Evolutionary conservation across 2,113 vertebrate species (phyloP).

Genomic region (Mirounga angustirostris): DNA sequence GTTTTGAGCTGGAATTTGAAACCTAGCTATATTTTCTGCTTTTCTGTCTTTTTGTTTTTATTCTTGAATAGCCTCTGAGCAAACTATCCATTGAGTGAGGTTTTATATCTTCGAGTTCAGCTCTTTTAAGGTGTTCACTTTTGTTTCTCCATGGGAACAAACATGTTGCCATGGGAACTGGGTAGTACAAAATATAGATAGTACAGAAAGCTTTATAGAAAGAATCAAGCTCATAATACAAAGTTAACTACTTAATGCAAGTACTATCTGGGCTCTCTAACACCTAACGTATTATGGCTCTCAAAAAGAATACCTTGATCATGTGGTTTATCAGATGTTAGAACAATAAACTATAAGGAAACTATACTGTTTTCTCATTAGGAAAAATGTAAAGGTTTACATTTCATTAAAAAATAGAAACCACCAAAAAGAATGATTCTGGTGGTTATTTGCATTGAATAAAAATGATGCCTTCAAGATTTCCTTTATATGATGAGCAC

Average conservation of each 20-base stretch:
- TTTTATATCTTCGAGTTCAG: slow-evolving; percentile 82
- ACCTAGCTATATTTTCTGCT: slow-evolving; percentile 35
- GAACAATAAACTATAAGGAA: slow-evolving; percentile 36
- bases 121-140: slow-evolving; percentile 76
- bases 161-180: slow-evolving; percentile 86
- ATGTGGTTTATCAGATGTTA: slow-evolving; percentile 18
- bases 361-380: neutral
- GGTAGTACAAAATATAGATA: slow-evolving; percentile 81
- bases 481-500: neutral
- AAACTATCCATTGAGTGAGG: slow-evolving; percentile 62
- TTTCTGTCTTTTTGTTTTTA: slow-evolving; percentile 48
- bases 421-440: neutral
- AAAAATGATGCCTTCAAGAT: neutral
- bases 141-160: slow-evolving; percentile 84
- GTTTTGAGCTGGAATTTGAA: slow-evolving; percentile 52
- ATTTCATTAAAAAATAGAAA: slow-evolving; percentile 30
- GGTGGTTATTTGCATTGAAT: neutral
- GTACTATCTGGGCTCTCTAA: slow-evolving; percentile 36
- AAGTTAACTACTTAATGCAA: slow-evolving; percentile 58
- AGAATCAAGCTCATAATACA: slow-evolving; percentile 70
- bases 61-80: slow-evolving; percentile 52
- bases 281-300: neutral
- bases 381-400: slow-evolving; percentile 16
- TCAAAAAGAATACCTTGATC: slow-evolving; percentile 10
- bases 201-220: slow-evolving; percentile 74